These are phyloP conservation scores for Florisuga fusca DNA, from an alignment of 2,797 vertebrate genomes.

Conservation along the genomic window DNA sequence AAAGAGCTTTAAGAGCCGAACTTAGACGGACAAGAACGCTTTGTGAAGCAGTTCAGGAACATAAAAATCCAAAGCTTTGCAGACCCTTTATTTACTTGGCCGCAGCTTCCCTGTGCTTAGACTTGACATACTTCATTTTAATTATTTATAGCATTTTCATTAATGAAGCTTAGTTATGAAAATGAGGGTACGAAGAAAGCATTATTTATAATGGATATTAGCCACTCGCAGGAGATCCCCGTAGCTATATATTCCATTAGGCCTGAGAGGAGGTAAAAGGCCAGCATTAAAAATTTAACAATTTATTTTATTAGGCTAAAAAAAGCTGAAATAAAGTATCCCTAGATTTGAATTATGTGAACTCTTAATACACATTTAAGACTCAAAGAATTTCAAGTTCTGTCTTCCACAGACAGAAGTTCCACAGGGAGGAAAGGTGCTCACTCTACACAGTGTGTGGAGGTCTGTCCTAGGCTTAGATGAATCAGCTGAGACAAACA, in stretches of 20 bases:
- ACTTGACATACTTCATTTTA: conserved; percentile 15
- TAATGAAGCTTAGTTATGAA: conserved; percentile 59
- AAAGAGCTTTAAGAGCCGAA: not conserved
- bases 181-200: conserved; percentile 51
- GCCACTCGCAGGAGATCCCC: not conserved
- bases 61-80: not conserved
- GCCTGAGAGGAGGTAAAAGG: not conserved
- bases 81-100: conserved; percentile 39
- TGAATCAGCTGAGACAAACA: not conserved
- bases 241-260: not conserved
- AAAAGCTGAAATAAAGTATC: not conserved
- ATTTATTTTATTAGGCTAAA: conserved; percentile 4
- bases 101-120: not conserved
- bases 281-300: not conserved
- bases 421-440: not conserved
- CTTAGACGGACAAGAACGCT: not conserved
- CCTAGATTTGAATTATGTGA: not conserved
- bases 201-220: conserved; percentile 17
- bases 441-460: not conserved
- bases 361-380: not conserved
- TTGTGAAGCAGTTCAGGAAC: not conserved
- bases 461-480: not conserved
- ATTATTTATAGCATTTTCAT: conserved; percentile 61
- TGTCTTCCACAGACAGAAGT: not conserved
- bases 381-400: not conserved